Base-by-base conservation (phyloP, 2,888 invertebrate species). In the Eupithecia inturbata region DNA sequence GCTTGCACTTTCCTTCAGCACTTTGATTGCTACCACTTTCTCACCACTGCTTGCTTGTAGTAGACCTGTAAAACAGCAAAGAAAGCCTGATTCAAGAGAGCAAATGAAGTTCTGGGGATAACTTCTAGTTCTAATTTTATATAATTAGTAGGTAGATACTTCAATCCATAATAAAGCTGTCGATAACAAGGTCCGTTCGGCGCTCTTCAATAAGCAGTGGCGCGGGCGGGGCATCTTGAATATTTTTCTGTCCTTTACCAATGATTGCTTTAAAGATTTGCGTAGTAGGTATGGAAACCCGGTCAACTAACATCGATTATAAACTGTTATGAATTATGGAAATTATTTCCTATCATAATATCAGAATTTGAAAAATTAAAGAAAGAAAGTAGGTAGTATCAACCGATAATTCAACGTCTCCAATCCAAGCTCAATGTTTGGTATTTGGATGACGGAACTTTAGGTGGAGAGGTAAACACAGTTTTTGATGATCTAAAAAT, bases 1-100 rank as follows among this genome's bases (percentile, higher is more conserved):
- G 9, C 96, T 96, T 0, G 97, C 97, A 64, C 96, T 96, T 82
- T 97, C 97, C 87, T 97, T 97, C 71, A 97, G 89, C 31, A 97
- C 97, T 91, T 98, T 98, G 76, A 98, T 96, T 33, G 97, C 97
- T 7, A 97, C 97, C 16, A 92, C 88, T 81, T 91, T 87, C 79
- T 94, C 93, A 12, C 88, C 90, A 45, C 77, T 84, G 31, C 81
- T 84, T 28, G 86, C 88, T 76, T 91, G 88, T 14, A 93, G 82
- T 67, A 92, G 80, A 16, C 94, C 94, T 73, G 26, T 31, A 12
- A n/a, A 67, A 57, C 14, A 36, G 28, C 28, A 60, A 39, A 62
- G 57, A 22, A n/a, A 22, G 12, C 12, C 26, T 57, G 7, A 14
- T 57, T 57, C 14, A 57, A 3, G 14, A 22, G 12, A 53, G 1